Evolutionary conservation across 1,140 invertebrate species (phyloP).

Genomic region (Rhopalosiphum maidis): DNA sequence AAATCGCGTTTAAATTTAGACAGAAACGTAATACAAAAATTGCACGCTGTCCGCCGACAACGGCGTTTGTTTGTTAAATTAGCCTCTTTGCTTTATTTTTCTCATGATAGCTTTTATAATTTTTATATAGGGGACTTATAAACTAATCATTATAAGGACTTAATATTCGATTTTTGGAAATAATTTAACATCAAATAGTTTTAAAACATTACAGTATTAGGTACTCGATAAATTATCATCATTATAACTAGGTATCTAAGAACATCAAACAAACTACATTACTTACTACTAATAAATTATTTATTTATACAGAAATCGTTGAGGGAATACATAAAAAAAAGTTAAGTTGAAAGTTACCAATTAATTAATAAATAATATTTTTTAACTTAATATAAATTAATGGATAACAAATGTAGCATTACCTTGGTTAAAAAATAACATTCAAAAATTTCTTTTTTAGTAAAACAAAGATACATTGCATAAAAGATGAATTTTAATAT

Average conservation of each 20-base stretch:
- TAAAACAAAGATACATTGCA: no score
- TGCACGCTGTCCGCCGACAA: background rate
- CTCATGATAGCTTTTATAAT: background rate
- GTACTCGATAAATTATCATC: no score
- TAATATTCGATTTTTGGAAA: background rate
- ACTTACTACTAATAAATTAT: background rate
- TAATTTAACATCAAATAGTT: background rate
- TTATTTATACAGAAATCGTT: background rate
- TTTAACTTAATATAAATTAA: no score
- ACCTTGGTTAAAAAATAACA: no score
- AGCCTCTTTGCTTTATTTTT: background rate
- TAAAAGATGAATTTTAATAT: no score
- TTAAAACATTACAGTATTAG: no score
- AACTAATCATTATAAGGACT: background rate
- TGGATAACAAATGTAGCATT: no score
- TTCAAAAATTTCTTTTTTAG: no score
- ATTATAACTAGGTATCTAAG: no score
- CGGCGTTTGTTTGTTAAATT: background rate
- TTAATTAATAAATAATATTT: no score
- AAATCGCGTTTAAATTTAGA: constrained; percentile 44
- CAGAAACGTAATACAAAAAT: constrained; percentile 25
- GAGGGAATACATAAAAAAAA: no score
- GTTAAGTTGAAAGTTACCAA: background rate
- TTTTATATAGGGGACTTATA: background rate
- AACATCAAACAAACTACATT: no score